A percentile compares a stretch with the other conserved stretches of the same genome.
Evolutionary conservation across 1,140 invertebrate genomes (phyloP).

Genomic region (Ceratosolen solmsi): DNA sequence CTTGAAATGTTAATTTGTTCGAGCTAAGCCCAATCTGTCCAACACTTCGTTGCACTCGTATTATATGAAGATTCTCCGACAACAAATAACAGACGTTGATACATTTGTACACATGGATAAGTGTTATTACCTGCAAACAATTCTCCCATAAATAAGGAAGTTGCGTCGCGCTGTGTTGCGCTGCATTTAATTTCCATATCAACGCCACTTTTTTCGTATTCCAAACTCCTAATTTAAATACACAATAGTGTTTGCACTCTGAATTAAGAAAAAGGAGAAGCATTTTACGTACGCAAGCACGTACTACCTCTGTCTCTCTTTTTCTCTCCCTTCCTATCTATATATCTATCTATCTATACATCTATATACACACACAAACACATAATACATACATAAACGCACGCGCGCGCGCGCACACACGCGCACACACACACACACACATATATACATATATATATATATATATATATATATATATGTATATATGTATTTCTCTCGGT

Average conservation of each 20-base stretch:
- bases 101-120: constrained; percentile 41
- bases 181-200: constrained; percentile 40
- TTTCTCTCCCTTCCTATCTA: too few relatives aligned
- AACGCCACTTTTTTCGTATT: constrained; percentile 4
- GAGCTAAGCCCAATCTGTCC: neutral
- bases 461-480: too few relatives aligned
- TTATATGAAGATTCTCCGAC: neutral
- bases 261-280: neutral
- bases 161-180: neutral
- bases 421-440: neutral
- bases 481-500: too few relatives aligned
- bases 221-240: neutral
- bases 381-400: too few relatives aligned
- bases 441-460: too few relatives aligned
- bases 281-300: too few relatives aligned
- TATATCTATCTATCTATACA: too few relatives aligned
- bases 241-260: neutral
- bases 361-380: too few relatives aligned
- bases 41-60: neutral
- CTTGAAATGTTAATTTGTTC: constrained; percentile 29
- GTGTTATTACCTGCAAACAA: constrained; percentile 35
- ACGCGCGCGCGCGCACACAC: too few relatives aligned
- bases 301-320: too few relatives aligned
- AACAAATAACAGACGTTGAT: constrained; percentile 24
- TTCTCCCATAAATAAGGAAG: constrained; percentile 36